Evolutionary conservation across 2,113 vertebrate species (phyloP).

Genomic region (Gymnogyps californianus): DNA sequence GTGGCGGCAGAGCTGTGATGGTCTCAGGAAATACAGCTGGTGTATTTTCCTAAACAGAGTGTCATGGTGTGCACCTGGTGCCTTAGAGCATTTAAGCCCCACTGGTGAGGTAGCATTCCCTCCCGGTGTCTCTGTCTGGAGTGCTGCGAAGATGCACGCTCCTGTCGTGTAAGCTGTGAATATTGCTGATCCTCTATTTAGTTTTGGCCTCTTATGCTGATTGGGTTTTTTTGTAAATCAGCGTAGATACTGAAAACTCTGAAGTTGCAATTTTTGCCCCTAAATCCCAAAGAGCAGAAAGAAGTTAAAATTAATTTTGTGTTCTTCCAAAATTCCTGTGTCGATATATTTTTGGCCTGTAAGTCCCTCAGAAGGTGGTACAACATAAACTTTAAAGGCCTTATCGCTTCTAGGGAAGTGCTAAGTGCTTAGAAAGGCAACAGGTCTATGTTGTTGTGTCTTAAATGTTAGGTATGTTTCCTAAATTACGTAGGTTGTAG

Average conservation of each 20-base stretch:
- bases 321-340: accelerated
- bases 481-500: accelerated
- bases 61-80: neutral
- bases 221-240: too few species aligned
- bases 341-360: accelerated
- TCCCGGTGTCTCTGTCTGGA: accelerated
- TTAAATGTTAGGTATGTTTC: neutral
- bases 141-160: accelerated
- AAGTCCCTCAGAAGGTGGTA: too few species aligned
- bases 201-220: neutral
- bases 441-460: too few species aligned
- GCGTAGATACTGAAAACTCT: neutral
- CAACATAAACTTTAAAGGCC: neutral
- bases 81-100: accelerated
- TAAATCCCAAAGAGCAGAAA: neutral
- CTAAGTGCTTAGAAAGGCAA: neutral
- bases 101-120: accelerated
- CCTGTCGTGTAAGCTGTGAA: accelerated
- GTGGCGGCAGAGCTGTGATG: accelerated
- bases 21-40: neutral
- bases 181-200: accelerated
- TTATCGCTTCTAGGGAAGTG: neutral
- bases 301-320: neutral
- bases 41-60: accelerated
- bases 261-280: neutral